Evolutionary conservation across 2,888 invertebrate species (phyloP).

Genomic region (Tholera decimalis): DNA sequence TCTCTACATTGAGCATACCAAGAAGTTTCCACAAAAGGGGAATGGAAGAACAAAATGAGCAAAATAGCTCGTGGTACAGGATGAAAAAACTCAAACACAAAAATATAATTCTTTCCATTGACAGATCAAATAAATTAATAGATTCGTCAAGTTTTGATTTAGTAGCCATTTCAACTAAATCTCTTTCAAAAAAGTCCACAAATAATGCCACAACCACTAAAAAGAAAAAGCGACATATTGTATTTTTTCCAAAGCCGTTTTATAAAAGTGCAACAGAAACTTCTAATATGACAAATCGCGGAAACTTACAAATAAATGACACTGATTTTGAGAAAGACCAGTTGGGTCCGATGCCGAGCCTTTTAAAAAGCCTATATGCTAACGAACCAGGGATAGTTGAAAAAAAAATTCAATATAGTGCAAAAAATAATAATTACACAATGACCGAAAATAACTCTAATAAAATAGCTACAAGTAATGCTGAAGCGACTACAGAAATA

Average conservation of each 20-base stretch:
- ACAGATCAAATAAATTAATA: conserved; percentile 63
- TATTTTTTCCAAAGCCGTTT: conserved; percentile 67
- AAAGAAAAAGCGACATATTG: conserved; percentile 63
- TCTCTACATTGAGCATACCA: conserved; percentile 85
- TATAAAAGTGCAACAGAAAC: conserved; percentile 65
- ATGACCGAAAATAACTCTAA: conserved; percentile 67
- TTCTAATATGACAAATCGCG: conserved; percentile 48
- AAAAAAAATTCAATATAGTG: conserved; percentile 43
- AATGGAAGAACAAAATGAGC: conserved; percentile 46
- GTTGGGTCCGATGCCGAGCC: conserved; percentile 69
- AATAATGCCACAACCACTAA: conserved; percentile 61
- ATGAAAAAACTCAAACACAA: conserved; percentile 64
- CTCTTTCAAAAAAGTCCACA: conserved; percentile 71
- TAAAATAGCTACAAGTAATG: conserved; percentile 27
- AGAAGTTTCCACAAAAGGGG: conserved; percentile 71
- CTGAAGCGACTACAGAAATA: conserved; percentile 4
- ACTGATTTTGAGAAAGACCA: conserved; percentile 34
- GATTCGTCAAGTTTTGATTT: conserved; percentile 75
- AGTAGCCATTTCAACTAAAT: conserved; percentile 75
- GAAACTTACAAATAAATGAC: conserved; percentile 28
- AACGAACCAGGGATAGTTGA: conserved; percentile 66
- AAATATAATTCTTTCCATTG: conserved; percentile 66
- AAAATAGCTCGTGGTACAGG: conserved; percentile 49
- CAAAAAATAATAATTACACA: conserved; percentile 65
- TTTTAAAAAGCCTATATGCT: conserved; percentile 74